These are phyloP conservation scores for Pomacea canaliculata DNA, from an alignment of 2,888 invertebrate genomes.

Conservation along the genomic window DNA sequence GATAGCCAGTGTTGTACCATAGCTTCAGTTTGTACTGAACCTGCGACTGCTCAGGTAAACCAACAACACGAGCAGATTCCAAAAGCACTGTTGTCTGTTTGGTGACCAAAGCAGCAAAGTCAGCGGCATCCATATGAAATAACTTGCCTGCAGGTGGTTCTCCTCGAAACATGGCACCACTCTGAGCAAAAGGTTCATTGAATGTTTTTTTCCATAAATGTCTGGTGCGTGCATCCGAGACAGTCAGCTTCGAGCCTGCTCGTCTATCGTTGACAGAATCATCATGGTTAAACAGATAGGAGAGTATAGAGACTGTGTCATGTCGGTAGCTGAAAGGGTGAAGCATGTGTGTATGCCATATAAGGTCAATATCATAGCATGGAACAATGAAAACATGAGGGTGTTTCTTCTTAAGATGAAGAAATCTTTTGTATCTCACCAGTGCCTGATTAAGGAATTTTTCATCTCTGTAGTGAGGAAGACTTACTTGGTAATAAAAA, in stretches of 20 bases:
- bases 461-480: slow-evolving; percentile 71
- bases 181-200: slow-evolving; percentile 67
- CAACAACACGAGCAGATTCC: slow-evolving; percentile 39
- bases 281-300: slow-evolving; percentile 70
- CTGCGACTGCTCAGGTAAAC: slow-evolving; percentile 43
- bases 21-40: slow-evolving; percentile 58
- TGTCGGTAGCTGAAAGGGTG: slow-evolving; percentile 57
- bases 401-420: slow-evolving; percentile 68
- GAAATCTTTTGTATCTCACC: slow-evolving; percentile 67
- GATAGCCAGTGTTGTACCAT: slow-evolving; percentile 43
- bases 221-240: slow-evolving; percentile 69
- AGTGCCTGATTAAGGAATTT: slow-evolving; percentile 69
- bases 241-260: slow-evolving; percentile 68
- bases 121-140: slow-evolving; percentile 55
- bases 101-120: slow-evolving; percentile 49
- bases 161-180: slow-evolving; percentile 72
- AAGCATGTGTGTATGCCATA: slow-evolving; percentile 73
- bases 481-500: slow-evolving; percentile 65
- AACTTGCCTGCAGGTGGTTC: slow-evolving; percentile 69
- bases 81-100: slow-evolving; percentile 46
- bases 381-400: slow-evolving; percentile 71
- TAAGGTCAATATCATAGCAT: slow-evolving; percentile 72
- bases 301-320: slow-evolving; percentile 48
- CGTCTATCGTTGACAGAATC: slow-evolving; percentile 71
- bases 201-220: slow-evolving; percentile 69